A percentile compares a stretch with the other conserved stretches of the same genome.
phyloP scores from a whole-genome alignment of 1,140 invertebrate species.

The Phymastichus coffea region DNA sequence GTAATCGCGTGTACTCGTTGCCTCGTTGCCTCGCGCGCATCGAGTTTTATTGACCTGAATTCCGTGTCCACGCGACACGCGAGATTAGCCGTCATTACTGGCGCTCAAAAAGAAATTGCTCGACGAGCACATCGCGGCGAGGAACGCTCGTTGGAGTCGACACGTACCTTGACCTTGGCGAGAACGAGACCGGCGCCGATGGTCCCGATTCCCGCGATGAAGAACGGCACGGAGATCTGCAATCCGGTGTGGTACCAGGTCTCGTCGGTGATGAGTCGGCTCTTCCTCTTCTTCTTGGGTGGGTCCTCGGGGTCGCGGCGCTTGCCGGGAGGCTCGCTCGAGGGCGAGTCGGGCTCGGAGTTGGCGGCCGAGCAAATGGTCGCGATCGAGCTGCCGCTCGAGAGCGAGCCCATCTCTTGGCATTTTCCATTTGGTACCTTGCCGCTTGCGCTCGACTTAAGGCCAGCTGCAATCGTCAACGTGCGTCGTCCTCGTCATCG shows the following conservation, averaged over 20 bases:
- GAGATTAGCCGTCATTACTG: no score
- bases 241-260: constrained; percentile 74
- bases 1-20: no score
- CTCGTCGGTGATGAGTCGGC: constrained; percentile 60
- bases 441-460: constrained; percentile 28
- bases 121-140: no score
- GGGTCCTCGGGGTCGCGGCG: not conserved
- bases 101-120: no score
- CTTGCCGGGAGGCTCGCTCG: not conserved
- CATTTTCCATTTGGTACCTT: constrained; percentile 14
- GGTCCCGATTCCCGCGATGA: constrained; percentile 91
- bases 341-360: constrained; percentile 14
- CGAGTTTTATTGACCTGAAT: no score
- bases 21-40: no score
- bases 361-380: constrained; percentile 42
- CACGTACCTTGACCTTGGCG: constrained; percentile 80
- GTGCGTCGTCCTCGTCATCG: no score
- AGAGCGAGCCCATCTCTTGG: constrained; percentile 43
- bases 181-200: constrained; percentile 88
- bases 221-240: constrained; percentile 91
- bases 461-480: constrained; percentile 34
- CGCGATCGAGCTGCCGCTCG: constrained; percentile 49
- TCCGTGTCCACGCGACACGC: no score
- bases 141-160: no score
- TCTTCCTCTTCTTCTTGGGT: constrained; percentile 30